Conservation (phyloP, 2,888 invertebrate genomes). For the Rhagium mordax region DNA sequence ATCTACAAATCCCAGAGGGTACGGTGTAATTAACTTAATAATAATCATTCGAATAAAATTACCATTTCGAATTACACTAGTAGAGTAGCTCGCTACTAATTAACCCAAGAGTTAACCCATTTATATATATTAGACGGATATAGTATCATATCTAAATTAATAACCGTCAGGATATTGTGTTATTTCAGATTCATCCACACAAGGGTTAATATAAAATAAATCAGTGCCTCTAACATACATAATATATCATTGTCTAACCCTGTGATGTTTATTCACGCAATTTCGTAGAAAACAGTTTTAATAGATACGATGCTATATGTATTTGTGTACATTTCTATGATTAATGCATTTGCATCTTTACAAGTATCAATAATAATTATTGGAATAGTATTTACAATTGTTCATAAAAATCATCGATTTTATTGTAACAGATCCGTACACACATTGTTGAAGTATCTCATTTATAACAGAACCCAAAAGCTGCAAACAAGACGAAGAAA, state of each 20-base stretch:
- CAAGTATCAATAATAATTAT: too few species aligned
- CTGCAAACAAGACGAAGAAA: too few species aligned
- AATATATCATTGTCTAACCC: not conserved
- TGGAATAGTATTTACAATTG: too few species aligned
- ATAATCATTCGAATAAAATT: constrained; percentile 29
- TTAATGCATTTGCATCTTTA: too few species aligned
- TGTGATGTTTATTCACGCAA: not conserved
- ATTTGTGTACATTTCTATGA: too few species aligned
- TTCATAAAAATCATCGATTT: too few species aligned
- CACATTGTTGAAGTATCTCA: too few species aligned
- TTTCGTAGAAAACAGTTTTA: not conserved
- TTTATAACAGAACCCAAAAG: too few species aligned
- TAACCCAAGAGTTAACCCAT: constrained; percentile 20
- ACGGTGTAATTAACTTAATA: constrained; percentile 24
- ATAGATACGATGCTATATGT: too few species aligned
- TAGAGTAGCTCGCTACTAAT: constrained; percentile 9
- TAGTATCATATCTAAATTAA: constrained; percentile 13
- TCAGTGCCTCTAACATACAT: not conserved
- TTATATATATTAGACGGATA: not conserved
- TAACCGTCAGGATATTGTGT: not conserved
- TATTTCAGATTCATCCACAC: not conserved
- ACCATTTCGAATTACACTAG: constrained; percentile 13
- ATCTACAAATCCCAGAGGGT: constrained; percentile 22
- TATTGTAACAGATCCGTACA: too few species aligned
- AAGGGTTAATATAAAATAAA: not conserved